Conservation (phyloP, 1,140 invertebrate species). For the Neodiprion pinetum region DNA sequence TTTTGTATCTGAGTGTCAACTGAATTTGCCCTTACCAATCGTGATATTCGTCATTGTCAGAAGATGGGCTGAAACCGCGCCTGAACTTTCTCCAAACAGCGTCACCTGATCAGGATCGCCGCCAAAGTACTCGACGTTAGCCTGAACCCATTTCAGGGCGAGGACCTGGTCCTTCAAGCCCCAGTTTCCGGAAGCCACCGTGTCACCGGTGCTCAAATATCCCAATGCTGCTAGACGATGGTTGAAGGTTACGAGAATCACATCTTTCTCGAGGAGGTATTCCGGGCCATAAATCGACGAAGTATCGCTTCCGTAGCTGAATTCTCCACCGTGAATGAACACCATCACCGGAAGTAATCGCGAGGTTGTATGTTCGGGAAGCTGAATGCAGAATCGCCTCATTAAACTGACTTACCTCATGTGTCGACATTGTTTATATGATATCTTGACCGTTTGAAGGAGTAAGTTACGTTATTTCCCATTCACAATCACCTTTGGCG, state of each 20-base stretch:
- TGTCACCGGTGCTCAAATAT: conserved; percentile 60
- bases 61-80: conserved; percentile 45
- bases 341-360: conserved; percentile 56
- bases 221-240: conserved; percentile 65
- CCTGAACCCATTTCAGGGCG: conserved; percentile 60
- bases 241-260: conserved; percentile 65
- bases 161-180: conserved; percentile 61
- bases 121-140: conserved; percentile 47
- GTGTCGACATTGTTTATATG: background rate
- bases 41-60: conserved; percentile 63
- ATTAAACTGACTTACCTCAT: no score
- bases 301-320: conserved; percentile 47
- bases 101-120: conserved; percentile 46
- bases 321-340: conserved; percentile 63
- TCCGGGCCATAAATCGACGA: conserved; percentile 52
- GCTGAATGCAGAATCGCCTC: background rate
- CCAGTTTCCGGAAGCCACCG: conserved; percentile 52
- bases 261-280: conserved; percentile 64
- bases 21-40: conserved; percentile 26
- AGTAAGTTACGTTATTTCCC: background rate
- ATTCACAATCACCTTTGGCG: conserved; percentile 57
- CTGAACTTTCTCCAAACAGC: conserved; percentile 41
- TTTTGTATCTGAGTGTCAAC: background rate
- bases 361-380: background rate
- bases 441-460: background rate